Conservation (phyloP, 1,140 invertebrate genomes). For the Drosophila aff. region DNA sequence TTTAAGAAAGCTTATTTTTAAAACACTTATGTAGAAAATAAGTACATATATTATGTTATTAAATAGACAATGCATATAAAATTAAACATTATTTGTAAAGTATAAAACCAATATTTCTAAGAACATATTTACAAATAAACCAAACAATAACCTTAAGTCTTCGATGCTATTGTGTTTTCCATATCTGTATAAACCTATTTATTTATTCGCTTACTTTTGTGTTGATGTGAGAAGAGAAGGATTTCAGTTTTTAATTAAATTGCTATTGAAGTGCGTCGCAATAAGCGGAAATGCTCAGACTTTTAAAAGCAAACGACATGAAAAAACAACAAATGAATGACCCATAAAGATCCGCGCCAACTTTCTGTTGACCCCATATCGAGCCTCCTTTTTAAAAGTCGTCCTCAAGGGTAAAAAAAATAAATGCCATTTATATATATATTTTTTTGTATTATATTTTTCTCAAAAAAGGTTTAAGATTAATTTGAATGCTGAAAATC, state of each 20-base stretch:
- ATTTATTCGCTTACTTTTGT: neutral
- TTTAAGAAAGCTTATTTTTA: neutral
- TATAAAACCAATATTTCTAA: no score
- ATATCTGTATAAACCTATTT: neutral
- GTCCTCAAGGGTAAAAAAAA: neutral
- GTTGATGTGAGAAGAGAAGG: conserved; percentile 10
- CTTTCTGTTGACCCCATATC: neutral
- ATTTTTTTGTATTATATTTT: neutral
- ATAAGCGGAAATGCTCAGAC: conserved; percentile 23
- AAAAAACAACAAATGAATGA: conserved; percentile 3
- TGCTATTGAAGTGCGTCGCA: conserved; percentile 19
- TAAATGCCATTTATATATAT: neutral
- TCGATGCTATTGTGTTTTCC: neutral
- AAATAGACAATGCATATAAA: no score
- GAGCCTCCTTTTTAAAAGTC: no score
- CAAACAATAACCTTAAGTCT: neutral
- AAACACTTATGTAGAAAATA: neutral
- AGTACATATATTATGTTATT: no score
- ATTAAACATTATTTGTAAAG: no score
- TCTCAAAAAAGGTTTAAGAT: neutral
- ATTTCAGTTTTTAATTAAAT: conserved; percentile 32
- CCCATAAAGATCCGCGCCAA: neutral
- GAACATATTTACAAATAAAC: neutral
- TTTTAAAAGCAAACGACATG: conserved; percentile 8
- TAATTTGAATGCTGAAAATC: neutral